Evolutionary conservation across 2,888 invertebrate genomes (phyloP), one percentile per base, ranked within the genome.

Genomic region (Steinernema carpocapsae): DNA sequence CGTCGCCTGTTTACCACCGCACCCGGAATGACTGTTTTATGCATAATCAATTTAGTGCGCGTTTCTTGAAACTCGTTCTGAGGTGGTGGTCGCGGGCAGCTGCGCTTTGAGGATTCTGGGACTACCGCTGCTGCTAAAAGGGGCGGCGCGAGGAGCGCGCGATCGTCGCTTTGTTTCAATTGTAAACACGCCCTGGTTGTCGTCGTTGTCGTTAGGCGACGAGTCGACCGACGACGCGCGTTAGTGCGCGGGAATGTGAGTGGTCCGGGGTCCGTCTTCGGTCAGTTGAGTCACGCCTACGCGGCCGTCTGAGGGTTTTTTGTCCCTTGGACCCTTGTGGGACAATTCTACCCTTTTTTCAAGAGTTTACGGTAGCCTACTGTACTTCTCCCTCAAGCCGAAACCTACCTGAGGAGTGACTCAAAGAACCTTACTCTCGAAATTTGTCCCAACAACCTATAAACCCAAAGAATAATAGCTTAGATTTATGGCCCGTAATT

Each of bases 181-280:
- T 56, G 26, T 56, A 56, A 56, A 56, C 56, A 56, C 56, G 56
- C 56, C 56, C 56, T 56, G 56, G n/a, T 56, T 56, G 56, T 56
- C 56, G 56, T 56, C 56, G 56, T 14, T 19, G n/a, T n/a, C n/a
- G 56, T 56, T 56, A 56, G 56, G 56, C 56, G 48, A 19, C 19
- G 48, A n/a, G 48, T 48, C 48, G 48, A 48, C 48, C n/a, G 48
- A 48, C 48, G 48, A 48, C n/a, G 48, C n/a, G 48, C n/a, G n/a
- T n/a, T n/a, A 56, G 56, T 56, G 56, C 56, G 56, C 56, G 56
- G 56, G 56, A 56, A 56, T 56, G 56, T 24, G 56, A 56, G 56
- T 26, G 56, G 56, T 56, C 56, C 56, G 26, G 10, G 6, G n/a
- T 6, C 12, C 24, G 56, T 56, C 56, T 12, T 43, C 14, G 7